A percentile compares a stretch with the other conserved stretches of the same genome.
Evolutionary conservation across 2,888 invertebrate species (phyloP).

Genomic region (Sesamia inferens): DNA sequence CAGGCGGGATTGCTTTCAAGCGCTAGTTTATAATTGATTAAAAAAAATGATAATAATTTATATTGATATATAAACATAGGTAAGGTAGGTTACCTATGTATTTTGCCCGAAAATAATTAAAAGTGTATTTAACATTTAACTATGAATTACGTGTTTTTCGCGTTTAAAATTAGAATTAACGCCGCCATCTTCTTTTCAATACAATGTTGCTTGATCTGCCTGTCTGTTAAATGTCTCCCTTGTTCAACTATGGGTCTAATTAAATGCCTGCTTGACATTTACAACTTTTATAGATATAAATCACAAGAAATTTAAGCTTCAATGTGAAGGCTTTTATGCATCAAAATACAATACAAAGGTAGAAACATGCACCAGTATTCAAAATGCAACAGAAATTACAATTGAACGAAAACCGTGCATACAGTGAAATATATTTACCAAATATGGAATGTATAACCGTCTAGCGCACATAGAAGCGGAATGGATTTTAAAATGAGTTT

Average conservation of each 20-base stretch:
- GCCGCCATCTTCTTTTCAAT: neutral
- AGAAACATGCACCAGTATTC: neutral
- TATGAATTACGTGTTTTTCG: too few species aligned
- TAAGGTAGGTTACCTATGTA: too few species aligned
- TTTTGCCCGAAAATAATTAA: too few species aligned
- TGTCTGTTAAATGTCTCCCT: neutral
- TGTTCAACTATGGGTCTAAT: neutral
- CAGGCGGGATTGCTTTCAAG: too few species aligned
- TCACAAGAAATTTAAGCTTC: neutral
- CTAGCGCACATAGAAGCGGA: constrained; percentile 65
- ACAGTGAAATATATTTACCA: constrained; percentile 40
- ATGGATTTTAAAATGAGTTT: constrained; percentile 74
- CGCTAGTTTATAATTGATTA: too few species aligned
- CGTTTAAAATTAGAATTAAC: neutral
- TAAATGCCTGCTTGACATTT: neutral
- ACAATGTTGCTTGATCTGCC: neutral
- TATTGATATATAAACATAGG: neutral
- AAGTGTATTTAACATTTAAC: too few species aligned
- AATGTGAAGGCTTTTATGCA: neutral
- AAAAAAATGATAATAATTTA: too few species aligned
- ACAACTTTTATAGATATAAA: too few species aligned
- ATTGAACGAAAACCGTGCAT: constrained; percentile 13
- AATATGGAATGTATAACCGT: constrained; percentile 26
- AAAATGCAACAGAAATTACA: constrained; percentile 35
- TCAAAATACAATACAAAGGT: too few species aligned